These are phyloP conservation scores for Otolemur crassicaudatus DNA, from an alignment of 2,797 vertebrate genomes.

Conservation along the genomic window DNA sequence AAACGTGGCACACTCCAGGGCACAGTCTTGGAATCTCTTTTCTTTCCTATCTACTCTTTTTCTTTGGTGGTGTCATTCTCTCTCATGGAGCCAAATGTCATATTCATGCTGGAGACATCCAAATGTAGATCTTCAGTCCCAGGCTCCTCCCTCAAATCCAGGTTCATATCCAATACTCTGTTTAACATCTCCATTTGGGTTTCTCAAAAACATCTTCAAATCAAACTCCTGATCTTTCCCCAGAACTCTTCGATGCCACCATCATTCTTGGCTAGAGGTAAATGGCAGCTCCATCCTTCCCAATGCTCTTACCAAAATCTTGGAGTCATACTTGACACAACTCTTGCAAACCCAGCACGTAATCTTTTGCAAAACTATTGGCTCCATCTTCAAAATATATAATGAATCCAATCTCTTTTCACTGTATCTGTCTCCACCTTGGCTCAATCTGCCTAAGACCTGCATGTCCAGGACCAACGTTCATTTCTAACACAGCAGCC, in stretches of 20 bases:
- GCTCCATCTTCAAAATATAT: not conserved
- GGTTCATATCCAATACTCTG: not conserved
- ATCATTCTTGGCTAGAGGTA: not conserved
- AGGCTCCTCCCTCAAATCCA: not conserved
- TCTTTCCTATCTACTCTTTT: not conserved
- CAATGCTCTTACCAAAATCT: not conserved
- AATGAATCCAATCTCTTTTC: not conserved
- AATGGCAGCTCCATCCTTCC: not conserved
- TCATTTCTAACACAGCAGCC: not conserved
- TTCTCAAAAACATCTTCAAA: not conserved
- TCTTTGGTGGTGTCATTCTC: not conserved
- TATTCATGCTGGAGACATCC: not conserved
- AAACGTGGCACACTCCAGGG: not conserved
- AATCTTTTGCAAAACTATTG: not conserved
- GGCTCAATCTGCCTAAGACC: not conserved
- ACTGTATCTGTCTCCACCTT: not conserved
- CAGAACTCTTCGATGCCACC: not conserved
- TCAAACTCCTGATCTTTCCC: not conserved
- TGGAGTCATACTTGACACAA: not conserved
- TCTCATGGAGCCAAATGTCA: not conserved
- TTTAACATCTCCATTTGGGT: not conserved
- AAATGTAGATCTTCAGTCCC: not conserved
- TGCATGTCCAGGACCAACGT: not conserved
- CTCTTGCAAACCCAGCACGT: not conserved
- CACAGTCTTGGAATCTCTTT: not conserved